Conservation (phyloP, 2,888 invertebrate genomes). For the Diaperis boleti region DNA sequence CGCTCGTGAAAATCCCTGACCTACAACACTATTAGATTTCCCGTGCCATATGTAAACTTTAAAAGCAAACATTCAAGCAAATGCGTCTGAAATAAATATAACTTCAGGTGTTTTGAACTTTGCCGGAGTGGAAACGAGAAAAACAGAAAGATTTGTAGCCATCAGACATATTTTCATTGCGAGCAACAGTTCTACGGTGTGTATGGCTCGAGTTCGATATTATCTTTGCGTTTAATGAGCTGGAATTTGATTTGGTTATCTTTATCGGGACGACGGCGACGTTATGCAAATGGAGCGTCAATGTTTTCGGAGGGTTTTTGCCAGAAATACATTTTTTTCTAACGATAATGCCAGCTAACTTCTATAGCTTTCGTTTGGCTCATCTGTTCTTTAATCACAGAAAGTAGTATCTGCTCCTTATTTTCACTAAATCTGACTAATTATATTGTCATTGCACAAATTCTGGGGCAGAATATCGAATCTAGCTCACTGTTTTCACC, state of each 20-base stretch:
- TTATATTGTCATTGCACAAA: too few relatives aligned
- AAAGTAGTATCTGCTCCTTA: too few relatives aligned
- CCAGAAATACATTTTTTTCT: too few relatives aligned
- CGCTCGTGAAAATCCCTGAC: conserved; percentile 56
- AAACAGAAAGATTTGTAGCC: conserved; percentile 39
- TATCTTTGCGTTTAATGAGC: background rate
- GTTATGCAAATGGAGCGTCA: background rate
- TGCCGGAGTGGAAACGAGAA: conserved; percentile 32
- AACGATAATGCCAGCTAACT: too few relatives aligned
- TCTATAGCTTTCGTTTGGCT: too few relatives aligned
- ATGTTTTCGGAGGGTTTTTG: too few relatives aligned
- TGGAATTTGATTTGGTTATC: background rate
- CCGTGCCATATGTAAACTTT: conserved; percentile 50
- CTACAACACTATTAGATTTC: conserved; percentile 57
- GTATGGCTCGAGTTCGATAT: background rate
- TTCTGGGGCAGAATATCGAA: too few relatives aligned
- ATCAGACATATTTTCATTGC: conserved; percentile 40
- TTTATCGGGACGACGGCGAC: background rate
- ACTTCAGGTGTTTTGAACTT: conserved; percentile 61
- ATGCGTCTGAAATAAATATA: conserved; percentile 58
- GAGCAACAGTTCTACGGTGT: conserved; percentile 4
- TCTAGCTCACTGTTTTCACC: too few relatives aligned
- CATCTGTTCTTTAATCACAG: too few relatives aligned
- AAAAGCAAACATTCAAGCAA: conserved; percentile 36
- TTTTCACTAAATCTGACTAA: too few relatives aligned